Evolutionary conservation across 2,888 invertebrate species (phyloP).

Genomic region (Hyposoter didymator): DNA sequence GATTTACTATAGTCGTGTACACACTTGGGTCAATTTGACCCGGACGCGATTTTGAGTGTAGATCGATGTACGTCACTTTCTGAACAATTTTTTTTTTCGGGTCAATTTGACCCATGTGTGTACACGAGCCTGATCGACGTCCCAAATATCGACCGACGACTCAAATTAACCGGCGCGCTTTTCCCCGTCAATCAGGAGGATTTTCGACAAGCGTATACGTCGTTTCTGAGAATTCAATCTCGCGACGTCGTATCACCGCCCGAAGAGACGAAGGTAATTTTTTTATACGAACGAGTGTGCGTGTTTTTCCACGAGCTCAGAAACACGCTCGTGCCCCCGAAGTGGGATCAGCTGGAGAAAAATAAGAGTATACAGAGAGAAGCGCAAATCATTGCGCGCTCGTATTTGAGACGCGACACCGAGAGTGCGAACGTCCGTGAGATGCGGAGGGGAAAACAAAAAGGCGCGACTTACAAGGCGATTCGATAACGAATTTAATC

Average conservation of each 20-base stretch:
- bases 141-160: too few relatives aligned
- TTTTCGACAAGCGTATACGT: too few relatives aligned
- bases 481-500: slow-evolving; percentile 40
- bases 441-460: background rate
- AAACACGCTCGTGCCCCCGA: background rate
- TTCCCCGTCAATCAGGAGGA: too few relatives aligned
- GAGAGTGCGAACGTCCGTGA: background rate
- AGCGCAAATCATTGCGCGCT: background rate
- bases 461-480: background rate
- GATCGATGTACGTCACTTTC: too few relatives aligned
- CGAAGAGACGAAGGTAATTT: background rate
- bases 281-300: too few relatives aligned
- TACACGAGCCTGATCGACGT: too few relatives aligned
- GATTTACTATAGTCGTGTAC: too few relatives aligned
- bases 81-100: too few relatives aligned
- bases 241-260: background rate
- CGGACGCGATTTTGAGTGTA: too few relatives aligned
- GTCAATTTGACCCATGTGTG: too few relatives aligned
- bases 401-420: background rate
- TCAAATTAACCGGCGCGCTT: too few relatives aligned
- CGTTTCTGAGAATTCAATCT: background rate
- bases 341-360: background rate
- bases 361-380: background rate
- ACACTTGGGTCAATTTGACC: too few relatives aligned
- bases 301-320: background rate